Base-by-base conservation (phyloP, 2,113 vertebrate genomes). In the Coturnix japonica region DNA sequence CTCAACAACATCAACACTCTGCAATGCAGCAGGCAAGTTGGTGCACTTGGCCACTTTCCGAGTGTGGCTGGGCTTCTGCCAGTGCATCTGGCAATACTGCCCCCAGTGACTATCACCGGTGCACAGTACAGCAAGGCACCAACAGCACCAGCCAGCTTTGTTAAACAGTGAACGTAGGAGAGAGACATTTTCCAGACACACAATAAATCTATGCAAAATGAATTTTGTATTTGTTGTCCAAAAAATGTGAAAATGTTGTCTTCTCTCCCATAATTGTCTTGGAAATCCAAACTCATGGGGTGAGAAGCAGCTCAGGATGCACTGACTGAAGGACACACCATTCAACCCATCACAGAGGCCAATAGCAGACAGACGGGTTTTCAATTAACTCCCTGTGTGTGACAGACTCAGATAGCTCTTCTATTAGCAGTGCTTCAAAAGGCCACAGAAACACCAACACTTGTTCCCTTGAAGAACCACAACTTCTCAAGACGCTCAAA, bases 391-490 rank as follows among this genome's bases (percentile, higher is more conserved):
- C 35, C 33, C 73, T 43, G 2, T 33, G 39, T 63, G 69, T 61
- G 72, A 83, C 73, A 56, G 57, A 90, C 21, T 86, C 60, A 53
- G 77, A 75, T 30, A 76, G 13, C 43, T 65, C 60, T 80, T 65
- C 80, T 76, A 77, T 72, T 33, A 88, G 54, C 83, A 85, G 11
- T 8, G 44, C 54, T 95, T 94, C 78, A 91, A 92, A 95, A 88
- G 87, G 56, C 56, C 79, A 89, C 79, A 77, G 82, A 83, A 92
- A 84, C 70, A 76, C 76, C 76, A 95, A 74, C 66, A 51, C 14
- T 30, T n/a, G 30, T 74, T 57, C 53, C 33, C 79, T 89, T 83
- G 33, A 92, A 92, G 66, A 26, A 90, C 59, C 70, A 79, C 75
- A 65, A 70, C 70, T 76, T 77, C 75, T 77, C 46, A 81, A 81